Percentiles rank a stretch among this genome's conserved stretches.
Evolutionary conservation across 1,140 invertebrate genomes (phyloP).

Genomic region (Teleopsis dalmanni): DNA sequence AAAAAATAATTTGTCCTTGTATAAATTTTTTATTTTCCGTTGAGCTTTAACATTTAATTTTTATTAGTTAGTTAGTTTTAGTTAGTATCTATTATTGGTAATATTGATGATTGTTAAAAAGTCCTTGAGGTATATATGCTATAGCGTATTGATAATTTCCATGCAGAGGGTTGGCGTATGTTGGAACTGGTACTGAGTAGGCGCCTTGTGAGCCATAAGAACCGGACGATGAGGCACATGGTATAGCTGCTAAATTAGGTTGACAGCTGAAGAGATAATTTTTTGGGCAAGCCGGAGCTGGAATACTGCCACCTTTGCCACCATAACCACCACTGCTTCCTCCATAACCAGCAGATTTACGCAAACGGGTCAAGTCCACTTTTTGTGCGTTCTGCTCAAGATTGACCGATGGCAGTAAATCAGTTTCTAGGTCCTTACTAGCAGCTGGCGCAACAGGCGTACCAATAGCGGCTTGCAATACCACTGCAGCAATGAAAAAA

Average conservation of each 20-base stretch:
- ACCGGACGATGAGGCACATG: slow-evolving; percentile 29
- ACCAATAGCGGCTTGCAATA: not conserved
- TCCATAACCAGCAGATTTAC: not conserved
- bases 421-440: not conserved
- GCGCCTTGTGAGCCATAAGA: slow-evolving; percentile 23
- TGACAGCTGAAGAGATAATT: slow-evolving; percentile 42
- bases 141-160: too few relatives aligned
- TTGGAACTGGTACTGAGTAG: slow-evolving; percentile 7
- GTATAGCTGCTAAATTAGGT: slow-evolving; percentile 33
- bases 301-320: slow-evolving; percentile 5
- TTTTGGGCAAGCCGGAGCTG: slow-evolving; percentile 33
- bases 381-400: not conserved
- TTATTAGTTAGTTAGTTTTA: too few relatives aligned
- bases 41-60: too few relatives aligned
- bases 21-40: too few relatives aligned
- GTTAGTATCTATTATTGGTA: too few relatives aligned
- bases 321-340: not conserved
- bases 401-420: not conserved
- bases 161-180: slow-evolving; percentile 1
- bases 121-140: too few relatives aligned
- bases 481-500: not conserved
- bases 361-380: slow-evolving; percentile 1
- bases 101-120: too few relatives aligned
- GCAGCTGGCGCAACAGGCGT: too few relatives aligned
- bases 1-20: too few relatives aligned